These are phyloP conservation scores for Microhierax caerulescens DNA, from an alignment of 2,797 vertebrate species.

Conservation along the genomic window DNA sequence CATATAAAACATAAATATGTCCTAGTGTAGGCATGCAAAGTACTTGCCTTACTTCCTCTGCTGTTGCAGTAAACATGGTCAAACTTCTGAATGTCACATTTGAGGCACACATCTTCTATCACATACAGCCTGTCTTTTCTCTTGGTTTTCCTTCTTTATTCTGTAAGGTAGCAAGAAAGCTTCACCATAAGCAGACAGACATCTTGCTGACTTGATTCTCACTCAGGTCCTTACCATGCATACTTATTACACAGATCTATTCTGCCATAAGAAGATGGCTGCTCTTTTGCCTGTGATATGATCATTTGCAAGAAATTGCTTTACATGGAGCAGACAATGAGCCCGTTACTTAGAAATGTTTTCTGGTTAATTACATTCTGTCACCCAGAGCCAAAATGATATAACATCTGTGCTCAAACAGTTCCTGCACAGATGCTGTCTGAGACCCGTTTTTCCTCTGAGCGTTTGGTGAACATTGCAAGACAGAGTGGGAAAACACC, in stretches of 20 bases:
- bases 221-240: not conserved
- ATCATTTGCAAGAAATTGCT: not conserved
- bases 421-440: not conserved
- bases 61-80: not conserved
- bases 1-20: conserved; percentile 15
- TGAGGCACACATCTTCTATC: not conserved
- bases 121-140: not conserved
- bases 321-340: not conserved
- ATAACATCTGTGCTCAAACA: not conserved
- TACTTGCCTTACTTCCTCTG: not conserved
- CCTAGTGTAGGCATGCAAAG: not conserved
- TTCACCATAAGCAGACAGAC: not conserved
- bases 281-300: not conserved
- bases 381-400: not conserved
- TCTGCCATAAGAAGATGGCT: not conserved
- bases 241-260: not conserved
- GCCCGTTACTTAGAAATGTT: not conserved
- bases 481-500: not conserved
- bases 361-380: not conserved
- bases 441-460: not conserved
- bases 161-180: not conserved
- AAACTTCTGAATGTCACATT: not conserved
- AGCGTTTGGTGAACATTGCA: not conserved
- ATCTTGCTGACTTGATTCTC: not conserved
- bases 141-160: not conserved